Conservation (phyloP, 2,797 vertebrate species). For the Naso thynnoides region DNA sequence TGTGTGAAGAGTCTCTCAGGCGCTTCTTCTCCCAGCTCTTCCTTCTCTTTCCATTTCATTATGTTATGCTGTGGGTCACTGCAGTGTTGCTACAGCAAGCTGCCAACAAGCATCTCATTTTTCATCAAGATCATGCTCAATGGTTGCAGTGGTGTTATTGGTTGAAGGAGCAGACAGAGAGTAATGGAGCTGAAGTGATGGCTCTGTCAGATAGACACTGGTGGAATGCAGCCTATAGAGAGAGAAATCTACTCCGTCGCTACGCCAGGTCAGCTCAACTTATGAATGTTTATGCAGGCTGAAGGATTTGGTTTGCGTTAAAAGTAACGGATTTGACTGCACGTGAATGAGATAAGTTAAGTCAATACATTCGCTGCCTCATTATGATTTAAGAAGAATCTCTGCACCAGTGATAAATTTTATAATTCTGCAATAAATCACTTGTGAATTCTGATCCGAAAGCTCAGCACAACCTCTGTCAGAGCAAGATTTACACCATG, state of each 20-base stretch:
- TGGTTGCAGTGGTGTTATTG: conserved; percentile 73
- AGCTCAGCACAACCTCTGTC: conserved; percentile 31
- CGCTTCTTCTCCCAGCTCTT: conserved; percentile 32
- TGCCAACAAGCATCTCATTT: conserved; percentile 83
- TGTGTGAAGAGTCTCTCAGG: conserved; percentile 10
- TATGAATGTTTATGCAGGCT: neutral
- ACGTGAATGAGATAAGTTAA: neutral
- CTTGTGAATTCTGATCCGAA: conserved; percentile 38
- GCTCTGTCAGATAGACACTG: conserved; percentile 66
- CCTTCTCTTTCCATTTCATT: conserved; percentile 68
- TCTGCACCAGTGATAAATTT: neutral
- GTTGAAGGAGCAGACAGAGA: conserved; percentile 68
- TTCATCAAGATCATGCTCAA: conserved; percentile 75
- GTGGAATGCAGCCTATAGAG: conserved; percentile 52
- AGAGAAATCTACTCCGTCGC: conserved; percentile 13
- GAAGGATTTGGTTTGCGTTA: conserved; percentile 15
- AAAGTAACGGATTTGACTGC: neutral
- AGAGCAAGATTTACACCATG: conserved; percentile 61
- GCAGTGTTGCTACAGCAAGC: conserved; percentile 67
- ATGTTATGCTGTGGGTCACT: conserved; percentile 76
- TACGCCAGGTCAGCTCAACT: conserved; percentile 9
- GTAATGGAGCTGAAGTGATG: conserved; percentile 78
- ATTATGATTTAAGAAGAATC: conserved; percentile 9
- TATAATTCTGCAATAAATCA: conserved; percentile 38
- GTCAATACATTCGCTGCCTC: neutral